Percentiles rank a stretch among this genome's conserved stretches.
Evolutionary conservation across 2,113 vertebrate species (phyloP).

Genomic region (Chunga burmeisteri): DNA sequence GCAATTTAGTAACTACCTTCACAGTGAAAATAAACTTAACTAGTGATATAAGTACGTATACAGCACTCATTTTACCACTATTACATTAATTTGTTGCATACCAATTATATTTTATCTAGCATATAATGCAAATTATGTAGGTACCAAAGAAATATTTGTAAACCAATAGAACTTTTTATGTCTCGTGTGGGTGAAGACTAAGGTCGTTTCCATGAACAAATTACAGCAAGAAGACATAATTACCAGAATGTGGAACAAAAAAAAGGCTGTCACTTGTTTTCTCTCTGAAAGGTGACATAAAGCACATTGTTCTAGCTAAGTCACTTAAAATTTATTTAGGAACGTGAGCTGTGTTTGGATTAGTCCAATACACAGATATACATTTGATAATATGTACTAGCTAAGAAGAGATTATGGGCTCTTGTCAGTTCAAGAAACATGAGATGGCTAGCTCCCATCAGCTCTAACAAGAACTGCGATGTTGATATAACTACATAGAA

Average conservation of each 20-base stretch:
- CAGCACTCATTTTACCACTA: background rate
- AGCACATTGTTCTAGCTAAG: background rate
- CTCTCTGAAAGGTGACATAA: background rate
- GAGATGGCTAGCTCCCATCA: background rate
- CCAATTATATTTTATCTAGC: background rate
- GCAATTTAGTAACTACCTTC: background rate
- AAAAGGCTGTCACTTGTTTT: background rate
- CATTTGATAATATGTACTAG: background rate
- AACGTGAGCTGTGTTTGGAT: background rate
- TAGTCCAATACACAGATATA: background rate
- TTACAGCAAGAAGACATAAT: background rate
- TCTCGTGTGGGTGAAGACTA: background rate
- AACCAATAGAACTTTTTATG: background rate
- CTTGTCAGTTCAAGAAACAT: background rate
- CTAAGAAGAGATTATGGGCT: background rate
- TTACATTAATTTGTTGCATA: background rate
- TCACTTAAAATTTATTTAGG: background rate
- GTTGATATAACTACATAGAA: background rate
- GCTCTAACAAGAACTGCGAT: background rate
- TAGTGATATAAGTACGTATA: background rate
- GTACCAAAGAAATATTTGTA: background rate
- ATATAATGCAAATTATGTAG: background rate
- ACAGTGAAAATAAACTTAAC: background rate
- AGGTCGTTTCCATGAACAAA: background rate
- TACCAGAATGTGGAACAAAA: background rate